These are phyloP conservation scores for Patella depressa DNA, from an alignment of 2,888 invertebrate genomes.

Conservation along the genomic window DNA sequence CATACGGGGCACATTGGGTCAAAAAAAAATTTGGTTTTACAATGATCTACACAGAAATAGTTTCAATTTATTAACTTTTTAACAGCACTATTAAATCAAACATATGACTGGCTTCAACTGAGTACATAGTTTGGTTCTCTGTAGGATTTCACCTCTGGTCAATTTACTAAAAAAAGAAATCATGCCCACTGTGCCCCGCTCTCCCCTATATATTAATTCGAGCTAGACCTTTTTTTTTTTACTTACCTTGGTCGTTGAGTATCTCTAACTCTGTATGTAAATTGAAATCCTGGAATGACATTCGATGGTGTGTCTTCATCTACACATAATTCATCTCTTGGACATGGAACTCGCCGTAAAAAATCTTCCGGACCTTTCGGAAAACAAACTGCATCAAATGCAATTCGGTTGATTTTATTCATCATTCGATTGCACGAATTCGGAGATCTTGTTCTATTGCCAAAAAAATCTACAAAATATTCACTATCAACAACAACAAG, in stretches of 20 bases:
- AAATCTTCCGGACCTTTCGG: conserved; percentile 83
- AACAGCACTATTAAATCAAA: too few relatives aligned
- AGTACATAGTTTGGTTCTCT: too few relatives aligned
- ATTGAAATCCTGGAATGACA: conserved; percentile 90
- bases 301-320: conserved; percentile 87
- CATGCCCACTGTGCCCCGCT: too few relatives aligned
- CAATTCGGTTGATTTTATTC: conserved; percentile 83
- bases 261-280: conserved; percentile 93
- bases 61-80: too few relatives aligned
- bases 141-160: too few relatives aligned
- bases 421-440: conserved; percentile 89
- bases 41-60: too few relatives aligned
- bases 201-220: too few relatives aligned
- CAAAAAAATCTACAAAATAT: conserved; percentile 91
- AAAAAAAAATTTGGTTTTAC: too few relatives aligned
- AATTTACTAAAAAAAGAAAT: too few relatives aligned
- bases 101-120: too few relatives aligned
- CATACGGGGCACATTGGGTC: too few relatives aligned
- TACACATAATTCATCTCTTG: conserved; percentile 80
- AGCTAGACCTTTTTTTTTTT: too few relatives aligned
- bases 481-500: conserved; percentile 91
- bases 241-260: conserved; percentile 87
- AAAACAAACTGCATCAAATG: conserved; percentile 88
- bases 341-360: conserved; percentile 88
- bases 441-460: conserved; percentile 77